phyloP scores from a whole-genome alignment of 37 sponge, comb jelly and placozoan genomes.

The Theonella swinhoei region DNA sequence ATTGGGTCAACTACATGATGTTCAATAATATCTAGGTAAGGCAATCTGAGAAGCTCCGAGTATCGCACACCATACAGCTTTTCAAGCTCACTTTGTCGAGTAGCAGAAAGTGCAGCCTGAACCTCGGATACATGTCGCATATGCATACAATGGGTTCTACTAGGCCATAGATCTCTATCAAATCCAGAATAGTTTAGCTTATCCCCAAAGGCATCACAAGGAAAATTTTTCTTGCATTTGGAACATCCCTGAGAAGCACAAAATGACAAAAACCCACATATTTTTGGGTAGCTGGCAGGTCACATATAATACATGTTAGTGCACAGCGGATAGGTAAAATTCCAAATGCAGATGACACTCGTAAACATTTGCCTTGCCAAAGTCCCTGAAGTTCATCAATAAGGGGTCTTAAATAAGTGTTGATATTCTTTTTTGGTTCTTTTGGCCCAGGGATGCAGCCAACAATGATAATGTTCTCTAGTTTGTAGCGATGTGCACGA shows the following conservation, averaged over 20 bases:
- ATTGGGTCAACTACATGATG: constrained; percentile 57
- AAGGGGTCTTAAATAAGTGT: constrained; percentile 39
- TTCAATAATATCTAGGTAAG: constrained; percentile 47
- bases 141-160: constrained; percentile 5
- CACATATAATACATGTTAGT: constrained; percentile 33
- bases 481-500: constrained; percentile 10
- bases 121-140: neutral
- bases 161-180: constrained; percentile 33
- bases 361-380: constrained; percentile 20
- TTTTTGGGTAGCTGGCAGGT: too few relatives aligned
- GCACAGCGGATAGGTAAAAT: too few relatives aligned
- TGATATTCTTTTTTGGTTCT: constrained; percentile 35
- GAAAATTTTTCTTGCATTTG: constrained; percentile 56
- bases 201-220: neutral
- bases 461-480: constrained; percentile 45
- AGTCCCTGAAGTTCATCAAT: constrained; percentile 28
- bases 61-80: constrained; percentile 34
- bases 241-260: constrained; percentile 55
- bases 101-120: neutral
- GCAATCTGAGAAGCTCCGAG: constrained; percentile 31
- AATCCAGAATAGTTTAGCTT: constrained; percentile 47
- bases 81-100: constrained; percentile 16
- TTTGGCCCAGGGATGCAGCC: constrained; percentile 55
- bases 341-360: neutral
- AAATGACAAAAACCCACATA: constrained; percentile 42